Evolutionary conservation across 2,797 vertebrate species (phyloP).

Genomic region (Notolabrus celidotus): DNA sequence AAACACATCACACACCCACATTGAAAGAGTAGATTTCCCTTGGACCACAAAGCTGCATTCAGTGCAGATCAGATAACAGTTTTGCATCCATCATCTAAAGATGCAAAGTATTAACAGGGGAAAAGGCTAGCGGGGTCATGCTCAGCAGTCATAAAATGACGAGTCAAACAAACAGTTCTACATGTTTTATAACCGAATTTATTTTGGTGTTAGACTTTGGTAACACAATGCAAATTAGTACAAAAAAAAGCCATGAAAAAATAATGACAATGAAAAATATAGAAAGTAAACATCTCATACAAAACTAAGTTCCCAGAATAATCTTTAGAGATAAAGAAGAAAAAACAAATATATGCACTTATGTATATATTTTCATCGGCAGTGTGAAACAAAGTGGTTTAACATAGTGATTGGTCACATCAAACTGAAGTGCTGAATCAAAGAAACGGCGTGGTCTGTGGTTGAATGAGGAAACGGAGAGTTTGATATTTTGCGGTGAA

Average conservation of each 20-base stretch:
- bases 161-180: neutral
- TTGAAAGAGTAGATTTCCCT: conserved; percentile 26
- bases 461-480: neutral
- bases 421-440: conserved; percentile 38
- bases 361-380: conserved; percentile 4
- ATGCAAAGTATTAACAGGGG: conserved; percentile 54
- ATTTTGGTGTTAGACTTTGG: conserved; percentile 46
- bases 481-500: conserved; percentile 36
- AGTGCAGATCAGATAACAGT: accelerated
- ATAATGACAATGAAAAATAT: conserved; percentile 36
- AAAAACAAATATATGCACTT: conserved; percentile 44
- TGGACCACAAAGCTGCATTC: conserved; percentile 18
- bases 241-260: conserved; percentile 42
- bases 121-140: neutral
- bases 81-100: conserved; percentile 50
- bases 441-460: neutral
- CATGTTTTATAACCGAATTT: conserved; percentile 24
- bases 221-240: conserved; percentile 53
- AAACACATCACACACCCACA: neutral
- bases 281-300: conserved; percentile 53
- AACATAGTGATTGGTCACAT: conserved; percentile 18
- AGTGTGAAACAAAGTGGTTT: conserved; percentile 35
- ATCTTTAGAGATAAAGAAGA: conserved; percentile 36
- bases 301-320: conserved; percentile 54
- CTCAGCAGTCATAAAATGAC: neutral